Percentiles rank a stretch among this genome's conserved stretches.
Conservation (phyloP, 2,113 vertebrate species). For the Campylorhamphus procurvoides region DNA sequence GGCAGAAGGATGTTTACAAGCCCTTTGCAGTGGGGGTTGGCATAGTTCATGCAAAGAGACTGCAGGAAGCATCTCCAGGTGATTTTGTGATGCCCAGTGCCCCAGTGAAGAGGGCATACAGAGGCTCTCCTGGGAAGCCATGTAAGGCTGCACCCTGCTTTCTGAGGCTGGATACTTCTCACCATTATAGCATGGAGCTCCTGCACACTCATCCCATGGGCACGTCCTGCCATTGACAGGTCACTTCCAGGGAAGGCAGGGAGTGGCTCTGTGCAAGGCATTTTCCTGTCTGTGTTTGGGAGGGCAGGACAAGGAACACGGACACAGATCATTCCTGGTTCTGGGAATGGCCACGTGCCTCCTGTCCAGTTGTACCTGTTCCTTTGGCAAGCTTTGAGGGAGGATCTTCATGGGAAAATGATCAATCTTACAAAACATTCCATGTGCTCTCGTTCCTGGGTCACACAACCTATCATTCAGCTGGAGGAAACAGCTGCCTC, state of each 20-base stretch:
- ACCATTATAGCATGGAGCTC: fast-evolving
- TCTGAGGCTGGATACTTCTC: background rate
- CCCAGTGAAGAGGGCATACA: background rate
- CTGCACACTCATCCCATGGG: background rate
- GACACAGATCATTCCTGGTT: background rate
- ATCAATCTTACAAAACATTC: background rate
- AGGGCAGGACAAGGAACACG: background rate
- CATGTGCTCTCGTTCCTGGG: background rate
- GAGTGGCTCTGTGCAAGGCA: background rate
- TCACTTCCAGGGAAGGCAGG: background rate
- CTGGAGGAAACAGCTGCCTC: background rate
- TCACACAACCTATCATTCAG: background rate
- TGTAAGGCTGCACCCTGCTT: background rate
- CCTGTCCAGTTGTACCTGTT: background rate
- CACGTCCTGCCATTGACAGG: fast-evolving
- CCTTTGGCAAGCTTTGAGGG: background rate
- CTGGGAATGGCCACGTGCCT: background rate
- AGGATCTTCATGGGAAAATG: background rate
- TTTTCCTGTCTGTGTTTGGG: background rate
- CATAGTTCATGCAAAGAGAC: background rate
- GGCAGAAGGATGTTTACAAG: background rate
- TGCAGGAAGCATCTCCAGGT: background rate
- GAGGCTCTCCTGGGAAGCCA: background rate
- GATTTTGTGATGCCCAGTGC: background rate
- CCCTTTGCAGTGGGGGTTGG: background rate